phyloP scores from a whole-genome alignment of 2,888 invertebrate genomes.

The Tipula vernalis region DNA sequence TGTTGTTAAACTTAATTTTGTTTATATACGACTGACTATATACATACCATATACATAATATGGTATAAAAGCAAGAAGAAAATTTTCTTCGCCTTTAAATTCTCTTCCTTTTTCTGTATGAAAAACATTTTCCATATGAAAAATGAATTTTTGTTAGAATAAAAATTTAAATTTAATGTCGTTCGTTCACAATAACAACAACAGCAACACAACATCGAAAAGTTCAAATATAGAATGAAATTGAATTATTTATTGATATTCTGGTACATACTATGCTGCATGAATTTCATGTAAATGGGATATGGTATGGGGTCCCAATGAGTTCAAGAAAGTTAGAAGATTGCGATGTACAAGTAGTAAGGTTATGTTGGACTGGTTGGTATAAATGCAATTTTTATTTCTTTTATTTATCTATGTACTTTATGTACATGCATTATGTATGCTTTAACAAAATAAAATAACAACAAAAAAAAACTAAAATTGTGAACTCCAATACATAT shows the following conservation, averaged over 20 bases:
- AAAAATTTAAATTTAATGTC: conserved; percentile 4
- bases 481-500: background rate
- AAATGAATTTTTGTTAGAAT: background rate
- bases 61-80: no score
- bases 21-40: background rate
- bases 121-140: background rate
- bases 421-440: background rate
- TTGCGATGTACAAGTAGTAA: background rate
- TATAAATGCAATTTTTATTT: background rate
- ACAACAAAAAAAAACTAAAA: no score
- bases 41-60: background rate
- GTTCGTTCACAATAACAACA: background rate
- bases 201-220: background rate
- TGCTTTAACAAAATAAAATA: background rate
- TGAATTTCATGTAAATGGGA: background rate
- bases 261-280: background rate
- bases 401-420: background rate
- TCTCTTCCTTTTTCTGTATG: background rate
- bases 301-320: background rate
- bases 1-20: background rate
- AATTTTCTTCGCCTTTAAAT: background rate
- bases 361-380: background rate
- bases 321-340: background rate
- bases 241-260: background rate
- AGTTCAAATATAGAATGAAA: background rate